Percentiles rank a stretch among this genome's conserved stretches.
These are phyloP conservation scores for Gopherus evgoodei DNA, from an alignment of 2,113 vertebrate species.

Conservation along the genomic window DNA sequence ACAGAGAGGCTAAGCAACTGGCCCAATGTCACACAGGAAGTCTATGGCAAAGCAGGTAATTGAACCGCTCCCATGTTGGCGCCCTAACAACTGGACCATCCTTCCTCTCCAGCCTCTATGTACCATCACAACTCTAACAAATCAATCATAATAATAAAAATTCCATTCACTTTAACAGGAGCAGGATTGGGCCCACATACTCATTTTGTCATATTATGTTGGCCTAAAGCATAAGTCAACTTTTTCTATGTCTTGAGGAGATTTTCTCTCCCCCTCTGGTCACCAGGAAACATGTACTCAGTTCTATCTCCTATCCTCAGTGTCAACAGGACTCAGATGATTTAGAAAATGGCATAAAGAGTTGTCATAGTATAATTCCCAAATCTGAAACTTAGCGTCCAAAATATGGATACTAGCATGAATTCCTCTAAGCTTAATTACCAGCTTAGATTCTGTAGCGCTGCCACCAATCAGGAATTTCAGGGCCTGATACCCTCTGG, in stretches of 20 bases:
- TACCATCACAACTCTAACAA: background rate
- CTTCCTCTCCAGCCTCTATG: background rate
- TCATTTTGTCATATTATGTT: background rate
- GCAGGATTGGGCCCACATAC: background rate
- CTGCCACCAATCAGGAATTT: no score
- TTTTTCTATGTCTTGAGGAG: background rate
- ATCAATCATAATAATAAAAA: background rate
- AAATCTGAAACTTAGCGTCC: no score
- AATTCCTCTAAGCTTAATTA: no score
- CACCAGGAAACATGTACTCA: background rate
- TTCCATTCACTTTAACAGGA: background rate
- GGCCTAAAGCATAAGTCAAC: background rate
- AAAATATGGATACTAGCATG: no score
- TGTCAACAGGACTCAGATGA: background rate
- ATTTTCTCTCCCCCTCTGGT: background rate
- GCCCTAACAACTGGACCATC: background rate
- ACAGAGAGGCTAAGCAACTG: background rate
- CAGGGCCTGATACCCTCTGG: no score
- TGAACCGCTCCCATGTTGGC: background rate
- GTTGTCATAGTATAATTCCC: no score
- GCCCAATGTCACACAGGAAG: background rate
- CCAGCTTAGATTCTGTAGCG: no score
- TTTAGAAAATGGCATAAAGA: no score
- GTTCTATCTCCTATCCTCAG: background rate
- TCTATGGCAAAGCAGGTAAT: background rate